Conservation (phyloP, 2,888 invertebrate species). For the Rhabditoides inermis region DNA sequence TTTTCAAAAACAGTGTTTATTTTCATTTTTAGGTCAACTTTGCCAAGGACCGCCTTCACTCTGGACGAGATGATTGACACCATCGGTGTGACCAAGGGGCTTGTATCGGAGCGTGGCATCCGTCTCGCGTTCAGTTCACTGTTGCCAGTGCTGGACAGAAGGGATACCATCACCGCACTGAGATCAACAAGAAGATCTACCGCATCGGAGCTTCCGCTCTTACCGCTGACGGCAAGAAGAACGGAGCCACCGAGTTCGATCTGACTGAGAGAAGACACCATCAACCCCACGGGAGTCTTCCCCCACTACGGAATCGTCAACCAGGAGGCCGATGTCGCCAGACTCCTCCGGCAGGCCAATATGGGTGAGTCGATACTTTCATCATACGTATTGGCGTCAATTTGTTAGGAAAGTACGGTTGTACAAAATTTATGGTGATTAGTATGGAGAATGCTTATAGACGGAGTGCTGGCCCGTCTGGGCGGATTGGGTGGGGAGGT, state of each 20-base stretch:
- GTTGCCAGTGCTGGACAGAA: conserved; percentile 99
- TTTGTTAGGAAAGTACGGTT: too few relatives aligned
- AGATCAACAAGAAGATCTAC: conserved; percentile 99
- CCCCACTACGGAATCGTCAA: too few relatives aligned
- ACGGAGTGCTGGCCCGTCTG: conserved; percentile 61
- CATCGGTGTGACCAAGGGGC: conserved; percentile 99
- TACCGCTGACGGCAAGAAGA: conserved; percentile 72
- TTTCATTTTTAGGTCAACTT: too few relatives aligned
- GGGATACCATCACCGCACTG: conserved; percentile 98
- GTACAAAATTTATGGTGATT: too few relatives aligned
- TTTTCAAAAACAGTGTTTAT: too few relatives aligned
- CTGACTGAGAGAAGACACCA: conserved; percentile 86
- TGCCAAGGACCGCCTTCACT: conserved; percentile 84
- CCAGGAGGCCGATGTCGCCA: too few relatives aligned
- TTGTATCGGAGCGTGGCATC: conserved; percentile 99
- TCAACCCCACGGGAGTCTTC: conserved; percentile 99
- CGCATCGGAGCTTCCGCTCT: conserved; percentile 68
- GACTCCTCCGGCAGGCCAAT: too few relatives aligned
- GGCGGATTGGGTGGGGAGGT: conserved; percentile 70
- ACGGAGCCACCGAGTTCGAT: conserved; percentile 93
- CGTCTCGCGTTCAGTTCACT: conserved; percentile 93
- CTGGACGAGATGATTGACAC: conserved; percentile 98
- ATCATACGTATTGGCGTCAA: too few relatives aligned
- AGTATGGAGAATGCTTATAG: too few relatives aligned
- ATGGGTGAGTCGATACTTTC: too few relatives aligned